A percentile compares a stretch with the other conserved stretches of the same genome.
phyloP scores from a whole-genome alignment of 2,113 vertebrate genomes.

The Callithrix jacchus region DNA sequence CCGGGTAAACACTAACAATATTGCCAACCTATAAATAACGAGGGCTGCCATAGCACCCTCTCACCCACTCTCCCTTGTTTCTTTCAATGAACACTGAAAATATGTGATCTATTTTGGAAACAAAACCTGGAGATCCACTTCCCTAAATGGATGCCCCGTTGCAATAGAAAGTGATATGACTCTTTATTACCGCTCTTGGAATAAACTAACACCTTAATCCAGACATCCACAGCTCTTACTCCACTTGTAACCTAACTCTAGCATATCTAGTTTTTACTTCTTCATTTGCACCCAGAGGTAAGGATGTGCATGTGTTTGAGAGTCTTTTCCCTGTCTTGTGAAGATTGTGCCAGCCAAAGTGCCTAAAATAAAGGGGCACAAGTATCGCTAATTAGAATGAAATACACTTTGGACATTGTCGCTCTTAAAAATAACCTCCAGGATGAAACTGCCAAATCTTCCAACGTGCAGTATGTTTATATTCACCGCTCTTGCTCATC shows the following conservation, averaged over 20 bases:
- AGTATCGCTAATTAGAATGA: neutral
- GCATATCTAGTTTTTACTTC: neutral
- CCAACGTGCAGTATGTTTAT: neutral
- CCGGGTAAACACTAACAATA: slow-evolving; percentile 58
- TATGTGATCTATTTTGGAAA: slow-evolving; percentile 56
- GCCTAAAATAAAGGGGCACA: neutral
- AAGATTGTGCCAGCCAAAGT: neutral
- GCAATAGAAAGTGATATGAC: neutral
- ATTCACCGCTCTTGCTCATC: neutral
- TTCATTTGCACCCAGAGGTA: neutral
- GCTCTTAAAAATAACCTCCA: neutral
- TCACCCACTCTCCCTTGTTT: slow-evolving; percentile 1
- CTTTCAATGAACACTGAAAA: slow-evolving; percentile 59
- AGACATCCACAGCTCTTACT: neutral
- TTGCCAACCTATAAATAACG: slow-evolving; percentile 54
- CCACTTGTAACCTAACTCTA: neutral
- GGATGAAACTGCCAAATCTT: neutral
- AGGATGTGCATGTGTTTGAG: fast-evolving
- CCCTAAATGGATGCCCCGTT: neutral
- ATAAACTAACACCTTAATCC: neutral
- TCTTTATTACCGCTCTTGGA: neutral
- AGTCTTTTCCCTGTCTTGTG: neutral
- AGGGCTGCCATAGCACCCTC: slow-evolving; percentile 25
- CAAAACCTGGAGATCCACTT: slow-evolving; percentile 50
- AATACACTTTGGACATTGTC: neutral